These are phyloP conservation scores for Mesochorus sp. DNA, from an alignment of 2,888 invertebrate species.

Conservation along the genomic window DNA sequence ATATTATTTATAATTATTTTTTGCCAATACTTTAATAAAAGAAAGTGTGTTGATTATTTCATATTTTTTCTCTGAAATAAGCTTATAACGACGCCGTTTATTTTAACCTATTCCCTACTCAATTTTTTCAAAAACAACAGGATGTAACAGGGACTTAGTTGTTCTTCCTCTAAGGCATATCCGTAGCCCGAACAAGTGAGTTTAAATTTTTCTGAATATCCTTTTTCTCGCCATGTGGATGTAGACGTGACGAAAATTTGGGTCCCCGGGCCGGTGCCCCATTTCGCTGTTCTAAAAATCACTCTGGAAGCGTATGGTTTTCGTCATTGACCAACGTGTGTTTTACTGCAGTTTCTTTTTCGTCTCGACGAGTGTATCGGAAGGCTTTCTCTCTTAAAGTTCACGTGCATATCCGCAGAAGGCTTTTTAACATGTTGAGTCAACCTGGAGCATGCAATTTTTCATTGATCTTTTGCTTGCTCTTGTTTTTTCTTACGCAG, in stretches of 20 bases:
- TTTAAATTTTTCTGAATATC: constrained; percentile 36
- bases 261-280: constrained; percentile 11
- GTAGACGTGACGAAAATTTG: constrained; percentile 32
- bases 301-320: constrained; percentile 34
- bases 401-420: constrained; percentile 5
- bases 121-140: background rate
- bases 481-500: background rate
- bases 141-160: constrained; percentile 3
- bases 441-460: constrained; percentile 12
- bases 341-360: constrained; percentile 11
- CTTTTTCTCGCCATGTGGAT: constrained; percentile 34
- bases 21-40: background rate
- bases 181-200: constrained; percentile 30
- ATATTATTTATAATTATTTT: too few species aligned
- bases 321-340: constrained; percentile 15
- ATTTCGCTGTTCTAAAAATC: constrained; percentile 4
- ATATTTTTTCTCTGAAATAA: background rate
- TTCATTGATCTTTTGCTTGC: background rate
- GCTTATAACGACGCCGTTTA: background rate
- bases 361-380: background rate
- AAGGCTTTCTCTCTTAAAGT: constrained; percentile 7
- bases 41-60: background rate
- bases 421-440: constrained; percentile 8
- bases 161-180: background rate
- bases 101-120: background rate